phyloP scores from a whole-genome alignment of 92 coral and sea anemone species.

The Paramuricea clavata region DNA sequence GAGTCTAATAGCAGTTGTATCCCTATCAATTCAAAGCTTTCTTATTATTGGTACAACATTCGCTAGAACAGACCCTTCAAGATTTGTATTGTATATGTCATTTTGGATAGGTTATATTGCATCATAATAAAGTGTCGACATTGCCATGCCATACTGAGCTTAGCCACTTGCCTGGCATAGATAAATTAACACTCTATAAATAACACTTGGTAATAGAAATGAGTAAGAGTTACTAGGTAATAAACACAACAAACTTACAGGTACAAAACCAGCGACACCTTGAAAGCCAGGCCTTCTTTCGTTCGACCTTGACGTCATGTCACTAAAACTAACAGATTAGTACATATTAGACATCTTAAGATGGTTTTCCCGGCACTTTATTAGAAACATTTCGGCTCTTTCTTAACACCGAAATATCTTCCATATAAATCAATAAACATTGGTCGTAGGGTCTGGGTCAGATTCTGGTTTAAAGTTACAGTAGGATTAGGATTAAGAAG shows the following conservation, averaged over 20 bases:
- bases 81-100: too few relatives aligned
- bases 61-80: too few relatives aligned
- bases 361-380: too few relatives aligned
- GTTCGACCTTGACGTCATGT: constrained; percentile 18
- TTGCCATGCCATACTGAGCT: not conserved
- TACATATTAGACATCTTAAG: too few relatives aligned
- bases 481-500: not conserved
- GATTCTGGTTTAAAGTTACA: too few relatives aligned
- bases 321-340: constrained; percentile 34
- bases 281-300: constrained; percentile 27
- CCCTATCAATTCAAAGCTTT: too few relatives aligned
- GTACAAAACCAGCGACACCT: constrained; percentile 29
- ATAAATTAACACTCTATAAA: not conserved
- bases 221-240: not conserved
- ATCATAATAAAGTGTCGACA: not conserved
- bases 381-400: not conserved
- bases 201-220: too few relatives aligned
- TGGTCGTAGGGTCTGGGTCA: not conserved
- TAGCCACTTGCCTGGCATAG: not conserved
- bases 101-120: too few relatives aligned
- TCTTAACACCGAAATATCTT: too few relatives aligned
- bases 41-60: too few relatives aligned
- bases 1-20: too few relatives aligned
- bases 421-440: too few relatives aligned
- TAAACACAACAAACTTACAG: constrained; percentile 10